Base-by-base conservation (phyloP, 2,113 vertebrate species). In the Takifugu bimaculatus region DNA sequence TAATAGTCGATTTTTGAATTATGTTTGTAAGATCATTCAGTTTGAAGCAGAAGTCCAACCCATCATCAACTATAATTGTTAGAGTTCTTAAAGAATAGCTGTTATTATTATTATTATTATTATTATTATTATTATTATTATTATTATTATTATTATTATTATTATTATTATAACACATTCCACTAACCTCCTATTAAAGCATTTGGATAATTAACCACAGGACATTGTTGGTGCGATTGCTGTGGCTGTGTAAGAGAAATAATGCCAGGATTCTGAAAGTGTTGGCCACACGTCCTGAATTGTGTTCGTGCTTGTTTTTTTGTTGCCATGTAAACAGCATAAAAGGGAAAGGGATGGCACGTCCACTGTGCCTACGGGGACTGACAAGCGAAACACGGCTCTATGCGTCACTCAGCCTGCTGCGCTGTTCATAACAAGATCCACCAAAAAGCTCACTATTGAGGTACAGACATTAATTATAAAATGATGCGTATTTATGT, bases 1-100 rank as follows among this genome's bases (percentile, higher is more conserved):
- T 43, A 68, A 60, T 25, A 55, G 63, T 55, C 72, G 53, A 63
- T 78, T 57, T 49, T 68, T 70, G 53, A 67, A 68, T 74, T 65
- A 53, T 63, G 35, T 70, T 63, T 50, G 13, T 44, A 50, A 57
- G 35, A 65, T 54, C 10, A 54, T 47, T 28, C 26, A 57, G 49
- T 47, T 6, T 5, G 9, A 39, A 39, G 9, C 35, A 39, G 35
- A 10, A 39, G 11, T 39, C 9, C 11, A 39, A 2, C 35, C 5
- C 35, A 39, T 10, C 35, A 39, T 39, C 9, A 39, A 39, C 29
- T 32, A 39, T 35, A 35, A 7, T 20, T 20, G 20, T 20, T 20
- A 20, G 20, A 20, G 20, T 20, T 20, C 20, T 20, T 20, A 20
- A 20, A 20, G 20, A 20, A 20, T 20, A 20, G 20, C 20, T 20